Conservation (phyloP, 23 tunicate species). For the Trididemnum nubilum region DNA sequence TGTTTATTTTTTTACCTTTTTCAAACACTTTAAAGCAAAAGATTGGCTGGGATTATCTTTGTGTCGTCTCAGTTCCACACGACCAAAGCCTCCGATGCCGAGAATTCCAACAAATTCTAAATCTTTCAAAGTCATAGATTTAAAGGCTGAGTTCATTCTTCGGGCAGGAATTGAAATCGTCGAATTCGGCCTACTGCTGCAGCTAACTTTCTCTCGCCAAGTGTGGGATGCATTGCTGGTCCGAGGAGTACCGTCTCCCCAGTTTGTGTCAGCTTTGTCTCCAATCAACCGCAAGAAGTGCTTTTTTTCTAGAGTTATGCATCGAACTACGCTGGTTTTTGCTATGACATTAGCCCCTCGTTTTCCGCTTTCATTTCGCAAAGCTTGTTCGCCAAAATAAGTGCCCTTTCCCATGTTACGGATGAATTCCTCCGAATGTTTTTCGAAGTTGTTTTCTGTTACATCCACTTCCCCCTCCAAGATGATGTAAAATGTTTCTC, state of each 20-base stretch:
- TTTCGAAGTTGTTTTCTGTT: conserved; percentile 48
- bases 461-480: conserved; percentile 88
- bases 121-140: conserved; percentile 44
- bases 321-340: conserved; percentile 41
- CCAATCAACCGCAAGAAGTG: conserved; percentile 76
- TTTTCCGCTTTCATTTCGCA: conserved; percentile 74
- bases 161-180: conserved; percentile 23
- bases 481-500: conserved; percentile 92
- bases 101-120: conserved; percentile 72
- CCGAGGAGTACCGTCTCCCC: conserved; percentile 9
- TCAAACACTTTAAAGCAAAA: conserved; percentile 97
- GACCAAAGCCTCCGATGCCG: conserved; percentile 95
- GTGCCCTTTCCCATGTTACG: conserved; percentile 60
- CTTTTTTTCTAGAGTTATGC: conserved; percentile 84
- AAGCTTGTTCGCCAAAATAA: conserved; percentile 94
- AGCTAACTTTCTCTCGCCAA: neutral
- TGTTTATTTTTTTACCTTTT: conserved; percentile 71
- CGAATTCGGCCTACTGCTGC: neutral
- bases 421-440: conserved; percentile 35
- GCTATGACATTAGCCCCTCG: conserved; percentile 80
- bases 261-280: conserved; percentile 51
- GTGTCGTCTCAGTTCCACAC: conserved; percentile 69
- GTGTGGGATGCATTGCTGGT: neutral
- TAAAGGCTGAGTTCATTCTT: conserved; percentile 33
- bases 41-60: conserved; percentile 35